Evolutionary conservation across 2,797 vertebrate species (phyloP).

Genomic region (Pelodytes ibericus): DNA sequence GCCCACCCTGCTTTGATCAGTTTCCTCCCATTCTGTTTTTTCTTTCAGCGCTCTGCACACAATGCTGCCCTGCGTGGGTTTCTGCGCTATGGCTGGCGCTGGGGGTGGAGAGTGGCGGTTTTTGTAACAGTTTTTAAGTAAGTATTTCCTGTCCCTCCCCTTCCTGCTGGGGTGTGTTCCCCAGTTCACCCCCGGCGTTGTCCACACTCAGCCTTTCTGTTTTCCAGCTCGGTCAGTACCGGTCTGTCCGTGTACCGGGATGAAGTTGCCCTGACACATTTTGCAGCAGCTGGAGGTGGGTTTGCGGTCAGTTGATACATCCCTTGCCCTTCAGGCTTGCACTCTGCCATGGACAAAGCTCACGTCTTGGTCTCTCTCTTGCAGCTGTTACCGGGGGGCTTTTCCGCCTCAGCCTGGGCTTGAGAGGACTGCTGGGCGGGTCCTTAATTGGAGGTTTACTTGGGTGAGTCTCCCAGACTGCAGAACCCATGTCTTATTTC

Average conservation of each 20-base stretch:
- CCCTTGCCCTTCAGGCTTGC: not conserved
- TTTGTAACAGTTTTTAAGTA: conserved; percentile 91
- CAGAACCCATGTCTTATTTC: too few species aligned
- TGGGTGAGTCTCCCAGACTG: conserved; percentile 83
- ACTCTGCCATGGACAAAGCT: conserved; percentile 41
- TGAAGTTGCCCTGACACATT: conserved; percentile 78
- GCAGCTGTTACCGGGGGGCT: conserved; percentile 86
- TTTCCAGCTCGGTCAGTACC: conserved; percentile 79
- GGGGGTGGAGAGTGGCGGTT: conserved; percentile 87
- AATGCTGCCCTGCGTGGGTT: conserved; percentile 86
- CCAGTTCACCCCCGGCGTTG: not conserved
- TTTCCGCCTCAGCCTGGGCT: conserved; percentile 87
- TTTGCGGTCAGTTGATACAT: too few species aligned
- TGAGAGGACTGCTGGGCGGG: conserved; percentile 81
- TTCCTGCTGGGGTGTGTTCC: not conserved
- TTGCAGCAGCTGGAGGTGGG: conserved; percentile 89
- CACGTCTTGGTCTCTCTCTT: conserved; percentile 42
- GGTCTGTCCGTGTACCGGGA: conserved; percentile 82
- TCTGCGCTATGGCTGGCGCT: conserved; percentile 90
- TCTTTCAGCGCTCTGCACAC: conserved; percentile 81
- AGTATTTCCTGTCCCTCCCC: conserved; percentile 57
- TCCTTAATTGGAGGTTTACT: conserved; percentile 78
- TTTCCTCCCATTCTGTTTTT: not conserved
- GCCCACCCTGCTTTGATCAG: too few species aligned
- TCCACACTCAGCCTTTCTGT: not conserved